A percentile compares a stretch with the other conserved stretches of the same genome.
phyloP scores from a whole-genome alignment of 2,113 vertebrate species.

The Colius striatus region DNA sequence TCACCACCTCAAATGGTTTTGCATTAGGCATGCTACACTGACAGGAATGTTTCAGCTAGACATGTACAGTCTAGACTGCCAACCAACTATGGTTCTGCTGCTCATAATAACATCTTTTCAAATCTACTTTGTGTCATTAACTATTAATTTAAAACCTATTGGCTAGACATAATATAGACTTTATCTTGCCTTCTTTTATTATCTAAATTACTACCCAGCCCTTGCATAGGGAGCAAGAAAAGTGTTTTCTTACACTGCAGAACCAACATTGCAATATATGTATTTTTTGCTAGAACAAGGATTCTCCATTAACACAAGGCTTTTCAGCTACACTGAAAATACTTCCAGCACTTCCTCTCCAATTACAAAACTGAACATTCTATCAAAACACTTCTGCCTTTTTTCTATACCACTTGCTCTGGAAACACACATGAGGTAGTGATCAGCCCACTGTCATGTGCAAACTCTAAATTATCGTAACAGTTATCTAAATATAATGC shows the following conservation, averaged over 20 bases:
- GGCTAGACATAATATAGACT: background rate
- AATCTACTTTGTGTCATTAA: background rate
- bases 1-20: background rate
- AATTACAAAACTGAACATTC: background rate
- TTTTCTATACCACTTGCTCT: background rate
- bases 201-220: background rate
- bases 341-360: background rate
- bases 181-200: background rate
- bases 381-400: background rate
- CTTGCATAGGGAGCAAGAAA: background rate
- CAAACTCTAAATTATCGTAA: background rate
- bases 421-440: background rate
- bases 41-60: background rate
- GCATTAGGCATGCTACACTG: fast-evolving
- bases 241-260: background rate
- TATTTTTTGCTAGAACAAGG: background rate
- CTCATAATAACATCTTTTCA: background rate
- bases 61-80: no score
- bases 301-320: background rate
- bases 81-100: background rate
- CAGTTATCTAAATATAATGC: background rate
- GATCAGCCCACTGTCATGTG: background rate
- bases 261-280: background rate
- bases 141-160: background rate
- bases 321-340: background rate